A percentile compares a stretch with the other conserved stretches of the same genome.
Conservation (phyloP, 2,888 invertebrate genomes). For the Lepetodrilus schrolli region DNA sequence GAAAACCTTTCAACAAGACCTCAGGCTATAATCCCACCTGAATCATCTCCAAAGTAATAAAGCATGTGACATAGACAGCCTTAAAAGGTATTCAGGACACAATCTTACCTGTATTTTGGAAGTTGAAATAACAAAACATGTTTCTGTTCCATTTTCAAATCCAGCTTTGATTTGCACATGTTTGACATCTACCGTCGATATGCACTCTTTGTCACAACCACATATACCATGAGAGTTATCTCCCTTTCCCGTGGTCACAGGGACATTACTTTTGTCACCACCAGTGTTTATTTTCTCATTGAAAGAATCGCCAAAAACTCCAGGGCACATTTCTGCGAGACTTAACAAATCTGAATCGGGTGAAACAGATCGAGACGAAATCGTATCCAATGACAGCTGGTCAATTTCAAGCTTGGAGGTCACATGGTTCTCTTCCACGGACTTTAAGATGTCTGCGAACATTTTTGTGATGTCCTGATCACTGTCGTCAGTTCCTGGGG, state of each 20-base stretch:
- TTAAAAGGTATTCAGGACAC: no score
- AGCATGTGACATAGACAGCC: no score
- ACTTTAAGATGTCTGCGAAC: constrained; percentile 26
- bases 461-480: constrained; percentile 27
- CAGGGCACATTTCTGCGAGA: neutral
- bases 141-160: neutral
- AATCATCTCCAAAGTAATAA: no score
- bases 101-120: neutral
- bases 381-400: constrained; percentile 8
- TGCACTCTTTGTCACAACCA: constrained; percentile 9
- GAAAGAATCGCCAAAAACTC: neutral
- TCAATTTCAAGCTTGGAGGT: neutral
- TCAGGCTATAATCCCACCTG: no score
- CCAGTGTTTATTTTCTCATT: constrained; percentile 8
- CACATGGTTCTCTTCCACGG: constrained; percentile 3
- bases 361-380: constrained; percentile 14
- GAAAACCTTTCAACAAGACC: no score
- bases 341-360: constrained; percentile 14
- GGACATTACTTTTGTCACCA: neutral
- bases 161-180: constrained; percentile 16
- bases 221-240: constrained; percentile 1
- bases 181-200: constrained; percentile 23
- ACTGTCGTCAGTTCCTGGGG: constrained; percentile 27
- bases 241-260: neutral
- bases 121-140: constrained; percentile 15